Conservation (phyloP, 2,113 vertebrate species). For the Nerophis ophidion region DNA sequence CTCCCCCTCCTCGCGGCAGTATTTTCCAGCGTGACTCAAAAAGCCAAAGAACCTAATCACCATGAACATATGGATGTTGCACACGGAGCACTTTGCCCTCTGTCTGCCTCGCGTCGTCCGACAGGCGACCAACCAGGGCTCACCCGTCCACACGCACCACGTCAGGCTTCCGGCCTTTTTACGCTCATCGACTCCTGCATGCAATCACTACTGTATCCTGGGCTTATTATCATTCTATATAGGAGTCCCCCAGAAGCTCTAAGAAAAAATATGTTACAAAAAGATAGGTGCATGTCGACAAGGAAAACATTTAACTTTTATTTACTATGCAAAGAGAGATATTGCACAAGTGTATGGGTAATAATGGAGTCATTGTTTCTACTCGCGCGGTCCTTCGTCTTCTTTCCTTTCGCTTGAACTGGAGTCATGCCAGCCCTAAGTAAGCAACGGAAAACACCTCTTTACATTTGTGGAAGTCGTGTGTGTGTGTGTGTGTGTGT, state of each 20-base stretch:
- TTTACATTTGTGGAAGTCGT: constrained; percentile 23
- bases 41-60: constrained; percentile 71
- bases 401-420: constrained; percentile 57
- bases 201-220: constrained; percentile 73
- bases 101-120: constrained; percentile 58
- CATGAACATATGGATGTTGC: constrained; percentile 65
- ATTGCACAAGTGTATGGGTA: constrained; percentile 84
- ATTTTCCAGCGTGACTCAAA: constrained; percentile 53
- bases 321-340: constrained; percentile 97
- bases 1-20: constrained; percentile 24
- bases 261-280: constrained; percentile 76
- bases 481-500: constrained; percentile 58
- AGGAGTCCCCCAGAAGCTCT: constrained; percentile 66
- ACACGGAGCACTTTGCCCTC: constrained; percentile 67
- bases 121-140: constrained; percentile 45
- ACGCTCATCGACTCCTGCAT: constrained; percentile 77
- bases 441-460: constrained; percentile 41
- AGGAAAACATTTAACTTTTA: constrained; percentile 77
- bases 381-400: constrained; percentile 59
- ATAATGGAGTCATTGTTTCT: constrained; percentile 61
- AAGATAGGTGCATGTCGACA: constrained; percentile 87
- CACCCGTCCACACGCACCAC: constrained; percentile 64
- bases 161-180: constrained; percentile 56
- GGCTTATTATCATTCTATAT: constrained; percentile 75
- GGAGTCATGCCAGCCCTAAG: constrained; percentile 33